These are phyloP conservation scores for Aurelia aurita DNA, from an alignment of 30 jellyfish, hydroid and myxozoan species.

Conservation along the genomic window DNA sequence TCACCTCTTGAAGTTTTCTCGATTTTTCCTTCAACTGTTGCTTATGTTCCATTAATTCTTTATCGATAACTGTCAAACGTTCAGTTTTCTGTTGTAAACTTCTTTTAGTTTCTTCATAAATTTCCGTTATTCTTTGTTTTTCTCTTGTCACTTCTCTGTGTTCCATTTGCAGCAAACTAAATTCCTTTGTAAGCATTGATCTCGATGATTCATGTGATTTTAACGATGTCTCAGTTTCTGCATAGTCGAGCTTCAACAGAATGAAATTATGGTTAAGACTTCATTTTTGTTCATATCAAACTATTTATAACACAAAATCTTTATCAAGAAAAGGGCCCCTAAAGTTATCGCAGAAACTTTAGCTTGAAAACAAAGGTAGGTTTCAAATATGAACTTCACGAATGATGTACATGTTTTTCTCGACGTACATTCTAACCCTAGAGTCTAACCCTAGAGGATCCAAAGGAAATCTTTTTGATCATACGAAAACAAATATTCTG, in stretches of 20 bases:
- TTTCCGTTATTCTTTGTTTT: constrained; percentile 54
- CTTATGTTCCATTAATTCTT: constrained; percentile 47
- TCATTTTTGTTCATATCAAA: no score
- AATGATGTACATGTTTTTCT: no score
- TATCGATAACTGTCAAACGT: constrained; percentile 22
- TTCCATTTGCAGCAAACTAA: constrained; percentile 52
- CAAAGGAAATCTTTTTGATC: no score
- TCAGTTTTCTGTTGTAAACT: constrained; percentile 42
- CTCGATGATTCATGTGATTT: constrained; percentile 66
- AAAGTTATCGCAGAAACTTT: no score
- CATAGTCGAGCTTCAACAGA: constrained; percentile 48
- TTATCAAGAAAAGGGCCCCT: no score
- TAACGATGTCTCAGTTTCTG: constrained; percentile 66
- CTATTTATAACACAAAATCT: no score
- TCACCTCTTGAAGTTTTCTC: constrained; percentile 59
- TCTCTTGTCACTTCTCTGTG: constrained; percentile 67
- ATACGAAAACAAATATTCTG: no score
- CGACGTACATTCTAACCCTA: no score
- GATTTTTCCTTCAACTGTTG: constrained; percentile 56
- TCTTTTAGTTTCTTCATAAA: constrained; percentile 48
- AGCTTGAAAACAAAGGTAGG: no score
- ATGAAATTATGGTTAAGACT: background rate
- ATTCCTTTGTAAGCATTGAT: constrained; percentile 45
- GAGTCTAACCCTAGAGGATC: no score
- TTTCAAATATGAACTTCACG: no score